Evolutionary conservation across 2,797 vertebrate species (phyloP).

Genomic region (Platalea minor): DNA sequence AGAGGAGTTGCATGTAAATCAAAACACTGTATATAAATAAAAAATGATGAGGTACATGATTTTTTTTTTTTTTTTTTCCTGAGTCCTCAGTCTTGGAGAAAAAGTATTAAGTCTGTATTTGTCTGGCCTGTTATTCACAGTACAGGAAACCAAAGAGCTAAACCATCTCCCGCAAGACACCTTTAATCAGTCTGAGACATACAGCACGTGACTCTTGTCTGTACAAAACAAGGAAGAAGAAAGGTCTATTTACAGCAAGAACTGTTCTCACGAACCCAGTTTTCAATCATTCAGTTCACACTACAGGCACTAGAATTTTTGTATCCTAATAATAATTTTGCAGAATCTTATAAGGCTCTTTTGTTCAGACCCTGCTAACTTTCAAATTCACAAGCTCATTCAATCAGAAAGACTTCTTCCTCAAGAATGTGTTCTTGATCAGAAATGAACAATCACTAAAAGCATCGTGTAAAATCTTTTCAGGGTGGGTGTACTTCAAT

Average conservation of each 20-base stretch:
- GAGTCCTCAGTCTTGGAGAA: neutral
- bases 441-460: conserved; percentile 22
- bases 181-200: neutral
- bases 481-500: neutral
- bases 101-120: neutral
- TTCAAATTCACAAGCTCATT: neutral
- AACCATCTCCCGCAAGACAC: neutral
- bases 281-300: neutral
- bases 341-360: neutral
- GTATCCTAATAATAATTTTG: neutral
- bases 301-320: neutral
- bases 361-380: neutral
- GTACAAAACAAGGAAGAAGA: neutral
- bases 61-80: neutral
- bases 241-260: neutral
- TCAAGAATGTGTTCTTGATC: neutral
- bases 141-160: neutral
- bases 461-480: neutral
- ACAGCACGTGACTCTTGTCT: neutral
- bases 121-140: neutral
- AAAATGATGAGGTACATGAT: neutral
- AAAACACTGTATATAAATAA: neutral
- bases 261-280: neutral
- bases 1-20: neutral
- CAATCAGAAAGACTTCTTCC: neutral